Conservation (phyloP, 1,140 invertebrate genomes). For the Drosophila melanogaster region Release_6_plus_ISO1_MT NC_004354.4:2210001-2210500, state of each 20-base stretch:
- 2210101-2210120: conserved; percentile 30
- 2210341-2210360: too few relatives aligned
- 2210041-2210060: conserved; percentile 49
- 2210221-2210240: conserved; percentile 20
- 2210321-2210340: not conserved
- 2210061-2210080: not conserved
- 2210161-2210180: not conserved
- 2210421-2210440: too few relatives aligned
- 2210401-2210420: too few relatives aligned
- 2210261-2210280: not conserved
- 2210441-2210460: too few relatives aligned
- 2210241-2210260: not conserved
- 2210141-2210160: not conserved
- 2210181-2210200: conserved; percentile 39
- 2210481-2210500: too few relatives aligned
- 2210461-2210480: too few relatives aligned
- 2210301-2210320: not conserved
- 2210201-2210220: conserved; percentile 26
- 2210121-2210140: not conserved
- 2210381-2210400: too few relatives aligned
- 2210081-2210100: conserved; percentile 1
- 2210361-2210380: too few relatives aligned
- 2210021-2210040: conserved; percentile 52
- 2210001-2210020: conserved; percentile 11
- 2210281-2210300: conserved; percentile 15